Base-by-base conservation (phyloP, 2,888 invertebrate genomes). In the Oithona nana region DNA sequence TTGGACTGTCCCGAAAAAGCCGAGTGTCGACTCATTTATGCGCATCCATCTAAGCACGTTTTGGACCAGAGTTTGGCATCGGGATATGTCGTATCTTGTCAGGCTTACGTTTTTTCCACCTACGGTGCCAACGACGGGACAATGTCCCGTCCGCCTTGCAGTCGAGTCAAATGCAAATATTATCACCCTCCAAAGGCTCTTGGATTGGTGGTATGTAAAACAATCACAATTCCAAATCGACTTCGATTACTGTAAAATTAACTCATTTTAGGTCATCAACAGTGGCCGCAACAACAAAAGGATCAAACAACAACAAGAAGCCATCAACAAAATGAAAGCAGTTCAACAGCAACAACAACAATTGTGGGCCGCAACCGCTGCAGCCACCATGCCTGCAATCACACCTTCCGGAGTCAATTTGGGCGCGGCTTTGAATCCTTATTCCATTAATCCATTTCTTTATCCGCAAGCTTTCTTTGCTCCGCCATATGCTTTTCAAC, bases 11-110 rank as follows among this genome's bases (percentile, higher is more conserved):
- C 8, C 16, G 39, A 39, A 39, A 16, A 39, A 39, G 16, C 8
- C 16, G 8, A 39, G 16, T 39, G 39, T 11, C 54, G 26, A 54
- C 26, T 20, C 16, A 20, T 13, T 2, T 54, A 54, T 26, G 54
- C 54, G 3, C 54, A 54, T 54, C 54, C 54, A 54, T 26, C 22
- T 24, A 26, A 54, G 24, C 54, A 54, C 26, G 54, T 54, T 39
- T 39, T 39, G 39, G 16, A 39, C 24, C 16, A 24, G 54, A 26
- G 24, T 54, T 26, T 26, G 3, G 24, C 54, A 3, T 54, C 24
- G 3, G 54, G 54, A 54, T 54, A 24, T 26, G 54, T 54, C 3
- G 54, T 54, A 2, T 24, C 24, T 26, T 54, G 54, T 11, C 54
- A 54, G 22, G 20, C 22, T 22, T 54, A 24, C 26, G 54, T 54